Percentiles rank a stretch among this genome's conserved stretches.
These are phyloP conservation scores for Melospiza georgiana DNA, from an alignment of 2,113 vertebrate genomes.

Conservation along the genomic window DNA sequence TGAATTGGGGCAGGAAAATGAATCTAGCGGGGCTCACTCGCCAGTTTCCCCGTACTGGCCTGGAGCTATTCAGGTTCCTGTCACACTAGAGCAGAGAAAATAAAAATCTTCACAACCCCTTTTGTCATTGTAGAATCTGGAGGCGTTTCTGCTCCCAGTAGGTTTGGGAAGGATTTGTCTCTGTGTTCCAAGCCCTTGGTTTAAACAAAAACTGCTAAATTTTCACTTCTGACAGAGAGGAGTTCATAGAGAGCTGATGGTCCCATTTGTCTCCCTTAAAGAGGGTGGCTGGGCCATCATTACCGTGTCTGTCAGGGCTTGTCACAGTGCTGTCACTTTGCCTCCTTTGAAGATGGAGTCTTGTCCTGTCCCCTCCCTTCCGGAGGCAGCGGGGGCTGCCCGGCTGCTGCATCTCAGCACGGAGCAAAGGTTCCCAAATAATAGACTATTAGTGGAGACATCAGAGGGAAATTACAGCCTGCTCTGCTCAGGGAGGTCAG, in stretches of 20 bases:
- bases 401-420: not conserved
- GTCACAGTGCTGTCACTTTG: not conserved
- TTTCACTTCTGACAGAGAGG: not conserved
- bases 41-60: not conserved
- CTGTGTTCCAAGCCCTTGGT: not conserved
- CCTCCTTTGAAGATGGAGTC: not conserved
- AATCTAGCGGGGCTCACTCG: not conserved
- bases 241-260: not conserved
- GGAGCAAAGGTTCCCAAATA: not conserved
- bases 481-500: not conserved
- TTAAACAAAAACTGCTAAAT: not conserved
- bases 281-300: not conserved
- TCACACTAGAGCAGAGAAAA: not conserved
- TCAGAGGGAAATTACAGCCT: not conserved
- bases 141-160: not conserved
- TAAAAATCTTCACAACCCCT: constrained; percentile 17
- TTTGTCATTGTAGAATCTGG: not conserved
- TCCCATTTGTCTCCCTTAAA: constrained; percentile 29
- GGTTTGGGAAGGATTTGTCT: not conserved
- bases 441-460: not conserved
- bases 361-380: not conserved
- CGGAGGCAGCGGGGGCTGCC: not conserved
- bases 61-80: not conserved
- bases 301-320: not conserved
- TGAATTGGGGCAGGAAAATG: constrained; percentile 5